A percentile compares a stretch with the other conserved stretches of the same genome.
These are phyloP conservation scores for Caerostris extrusa DNA, from an alignment of 1,140 invertebrate genomes.

Conservation along the genomic window DNA sequence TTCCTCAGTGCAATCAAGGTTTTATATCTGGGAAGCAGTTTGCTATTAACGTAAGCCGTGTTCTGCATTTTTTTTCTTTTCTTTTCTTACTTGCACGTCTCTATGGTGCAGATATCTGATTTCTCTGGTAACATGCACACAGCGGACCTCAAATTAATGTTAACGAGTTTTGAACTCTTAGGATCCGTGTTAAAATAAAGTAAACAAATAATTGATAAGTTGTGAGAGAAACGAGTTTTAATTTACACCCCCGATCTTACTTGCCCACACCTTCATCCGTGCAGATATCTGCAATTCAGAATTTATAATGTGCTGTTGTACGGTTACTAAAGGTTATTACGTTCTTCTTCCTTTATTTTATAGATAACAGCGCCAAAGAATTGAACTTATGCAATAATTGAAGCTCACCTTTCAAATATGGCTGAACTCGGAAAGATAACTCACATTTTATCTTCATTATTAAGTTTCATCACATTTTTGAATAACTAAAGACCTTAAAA, in stretches of 20 bases:
- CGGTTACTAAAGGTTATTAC: background rate
- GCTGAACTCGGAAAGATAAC: background rate
- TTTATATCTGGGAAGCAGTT: slow-evolving; percentile 56
- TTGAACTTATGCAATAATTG: background rate
- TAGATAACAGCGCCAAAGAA: background rate
- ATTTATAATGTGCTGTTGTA: slow-evolving; percentile 38
- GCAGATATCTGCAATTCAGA: background rate
- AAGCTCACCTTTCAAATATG: background rate
- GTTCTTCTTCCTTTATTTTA: background rate
- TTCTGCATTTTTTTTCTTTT: slow-evolving; percentile 24
- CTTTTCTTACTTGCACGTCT: background rate
- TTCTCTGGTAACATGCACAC: background rate
- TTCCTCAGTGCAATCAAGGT: slow-evolving; percentile 33
- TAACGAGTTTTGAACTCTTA: slow-evolving; percentile 48
- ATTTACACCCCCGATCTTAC: slow-evolving; percentile 19
- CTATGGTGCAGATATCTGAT: slow-evolving; percentile 52
- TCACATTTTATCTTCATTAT: too few relatives aligned
- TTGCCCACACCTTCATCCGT: slow-evolving; percentile 35
- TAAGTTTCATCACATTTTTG: too few relatives aligned
- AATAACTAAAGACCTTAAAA: too few relatives aligned
- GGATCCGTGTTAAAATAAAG: slow-evolving; percentile 63
- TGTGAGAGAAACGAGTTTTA: slow-evolving; percentile 32
- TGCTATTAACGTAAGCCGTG: slow-evolving; percentile 60
- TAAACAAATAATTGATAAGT: slow-evolving; percentile 54
- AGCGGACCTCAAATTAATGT: slow-evolving; percentile 56